These are phyloP conservation scores for Heliconius hewitsoni DNA, from an alignment of 1,140 invertebrate species.

Conservation along the genomic window DNA sequence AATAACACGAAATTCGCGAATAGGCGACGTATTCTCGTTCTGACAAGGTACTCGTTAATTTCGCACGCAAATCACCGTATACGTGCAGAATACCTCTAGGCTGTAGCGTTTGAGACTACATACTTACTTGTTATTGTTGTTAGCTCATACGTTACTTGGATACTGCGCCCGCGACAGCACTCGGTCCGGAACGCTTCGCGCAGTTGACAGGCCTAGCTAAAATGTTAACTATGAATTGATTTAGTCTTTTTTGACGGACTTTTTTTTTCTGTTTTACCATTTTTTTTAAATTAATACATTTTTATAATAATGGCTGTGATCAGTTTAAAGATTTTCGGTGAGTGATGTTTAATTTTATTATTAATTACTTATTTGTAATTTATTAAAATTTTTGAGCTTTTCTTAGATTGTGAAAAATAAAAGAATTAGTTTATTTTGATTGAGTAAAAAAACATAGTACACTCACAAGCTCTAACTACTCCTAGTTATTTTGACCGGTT, in stretches of 20 bases:
- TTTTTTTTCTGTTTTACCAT: conserved; percentile 1
- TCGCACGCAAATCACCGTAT: conserved; percentile 24
- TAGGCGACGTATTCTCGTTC: neutral
- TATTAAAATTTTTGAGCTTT: neutral
- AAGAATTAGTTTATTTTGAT: neutral
- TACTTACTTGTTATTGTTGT: conserved; percentile 16
- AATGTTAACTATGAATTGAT: conserved; percentile 34
- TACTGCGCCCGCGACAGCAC: conserved; percentile 23
- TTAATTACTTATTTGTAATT: conserved; percentile 10
- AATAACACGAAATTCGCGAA: neutral
- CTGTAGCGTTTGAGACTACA: neutral
- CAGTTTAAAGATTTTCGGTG: conserved; percentile 59
- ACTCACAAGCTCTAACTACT: neutral
- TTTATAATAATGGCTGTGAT: conserved; percentile 58
- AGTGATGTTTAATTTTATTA: conserved; percentile 41
- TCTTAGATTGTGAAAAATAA: too few relatives aligned
- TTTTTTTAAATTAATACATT: neutral
- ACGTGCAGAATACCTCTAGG: conserved; percentile 21
- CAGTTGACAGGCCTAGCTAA: conserved; percentile 27
- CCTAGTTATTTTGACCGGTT: conserved; percentile 11
- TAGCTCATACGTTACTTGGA: conserved; percentile 8
- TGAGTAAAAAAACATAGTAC: neutral
- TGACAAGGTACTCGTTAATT: conserved; percentile 15
- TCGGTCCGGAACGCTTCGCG: conserved; percentile 15
- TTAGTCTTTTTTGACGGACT: neutral